These are phyloP conservation scores for Phrynocephalus forsythii DNA, from an alignment of 2,797 vertebrate genomes.

Conservation along the genomic window DNA sequence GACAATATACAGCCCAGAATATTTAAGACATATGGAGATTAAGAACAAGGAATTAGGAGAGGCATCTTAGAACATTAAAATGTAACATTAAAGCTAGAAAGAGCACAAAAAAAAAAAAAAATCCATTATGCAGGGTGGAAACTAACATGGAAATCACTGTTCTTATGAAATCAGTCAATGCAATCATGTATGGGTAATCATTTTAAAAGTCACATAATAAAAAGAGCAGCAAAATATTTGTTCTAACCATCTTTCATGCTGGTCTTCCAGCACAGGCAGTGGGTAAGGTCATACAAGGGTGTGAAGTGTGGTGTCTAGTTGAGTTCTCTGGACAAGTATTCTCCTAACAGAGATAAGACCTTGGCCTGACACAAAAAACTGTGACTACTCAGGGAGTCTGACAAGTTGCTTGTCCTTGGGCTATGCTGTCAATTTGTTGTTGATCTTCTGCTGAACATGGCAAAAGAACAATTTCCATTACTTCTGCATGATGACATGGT, in stretches of 20 bases:
- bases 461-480: neutral
- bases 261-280: neutral
- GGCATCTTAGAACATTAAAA: no score
- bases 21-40: no score
- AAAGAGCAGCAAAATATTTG: neutral
- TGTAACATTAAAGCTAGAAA: no score
- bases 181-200: no score
- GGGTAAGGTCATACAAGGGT: neutral
- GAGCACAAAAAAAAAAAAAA: no score
- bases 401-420: neutral
- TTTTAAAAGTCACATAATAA: no score
- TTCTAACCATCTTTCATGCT: neutral
- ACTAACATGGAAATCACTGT: no score
- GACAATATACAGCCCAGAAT: no score
- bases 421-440: neutral
- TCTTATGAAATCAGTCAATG: no score
- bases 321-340: neutral
- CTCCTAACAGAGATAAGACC: neutral
- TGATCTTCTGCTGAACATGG: neutral
- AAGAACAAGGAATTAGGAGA: no score
- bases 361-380: neutral
- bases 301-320: neutral
- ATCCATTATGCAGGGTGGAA: no score
- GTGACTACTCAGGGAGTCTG: neutral
- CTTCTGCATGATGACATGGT: neutral